Evolutionary conservation across 2,113 vertebrate species (phyloP).

Genomic region (Carollia perspicillata): DNA sequence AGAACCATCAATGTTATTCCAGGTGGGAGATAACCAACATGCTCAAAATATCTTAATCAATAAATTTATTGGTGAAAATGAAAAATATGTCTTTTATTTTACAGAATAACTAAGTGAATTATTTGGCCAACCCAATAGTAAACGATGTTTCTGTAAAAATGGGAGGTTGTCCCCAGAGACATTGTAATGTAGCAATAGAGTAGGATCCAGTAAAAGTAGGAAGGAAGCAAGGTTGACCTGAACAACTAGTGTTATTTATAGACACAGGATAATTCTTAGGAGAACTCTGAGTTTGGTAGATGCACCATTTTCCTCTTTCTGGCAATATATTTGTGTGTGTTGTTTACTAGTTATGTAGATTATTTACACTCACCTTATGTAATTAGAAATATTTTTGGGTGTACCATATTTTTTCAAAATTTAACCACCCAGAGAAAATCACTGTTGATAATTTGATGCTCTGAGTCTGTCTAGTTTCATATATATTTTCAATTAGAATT

Average conservation of each 20-base stretch:
- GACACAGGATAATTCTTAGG: neutral
- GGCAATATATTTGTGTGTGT: neutral
- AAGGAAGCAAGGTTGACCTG: neutral
- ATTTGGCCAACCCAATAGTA: neutral
- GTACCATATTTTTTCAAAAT: neutral
- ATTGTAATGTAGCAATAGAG: neutral
- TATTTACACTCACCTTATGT: neutral
- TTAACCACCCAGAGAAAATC: neutral
- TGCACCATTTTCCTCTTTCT: neutral
- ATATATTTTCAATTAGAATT: neutral
- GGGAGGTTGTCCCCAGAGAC: neutral
- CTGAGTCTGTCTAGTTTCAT: neutral
- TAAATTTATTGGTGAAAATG: no score
- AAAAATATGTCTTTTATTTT: no score
- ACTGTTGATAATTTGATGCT: neutral
- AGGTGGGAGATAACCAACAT: no score
- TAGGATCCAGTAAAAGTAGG: neutral
- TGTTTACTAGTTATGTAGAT: neutral
- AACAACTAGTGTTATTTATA: neutral
- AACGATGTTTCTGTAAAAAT: neutral
- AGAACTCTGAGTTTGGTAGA: neutral
- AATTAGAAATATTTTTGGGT: neutral
- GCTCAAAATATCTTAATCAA: no score
- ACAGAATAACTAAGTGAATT: no score
- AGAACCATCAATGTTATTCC: no score